Evolutionary conservation across 2,113 vertebrate genomes (phyloP).

Genomic region (Herpetotheres cachinnans): DNA sequence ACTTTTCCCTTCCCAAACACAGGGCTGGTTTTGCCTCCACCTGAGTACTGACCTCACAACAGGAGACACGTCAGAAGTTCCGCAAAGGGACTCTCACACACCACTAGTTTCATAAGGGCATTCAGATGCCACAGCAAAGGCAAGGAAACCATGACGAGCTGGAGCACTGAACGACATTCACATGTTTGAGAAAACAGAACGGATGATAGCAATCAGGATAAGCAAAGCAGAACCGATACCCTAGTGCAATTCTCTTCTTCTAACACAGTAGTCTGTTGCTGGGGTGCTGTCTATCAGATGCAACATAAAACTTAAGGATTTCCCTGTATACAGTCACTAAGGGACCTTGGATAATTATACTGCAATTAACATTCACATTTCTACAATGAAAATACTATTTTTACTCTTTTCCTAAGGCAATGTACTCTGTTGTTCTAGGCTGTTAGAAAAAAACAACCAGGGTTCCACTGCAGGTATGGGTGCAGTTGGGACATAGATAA

Average conservation of each 20-base stretch:
- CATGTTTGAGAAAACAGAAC: not conserved
- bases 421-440: not conserved
- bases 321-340: not conserved
- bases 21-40: not conserved
- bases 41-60: not conserved
- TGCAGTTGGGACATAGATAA: not conserved
- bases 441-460: not conserved
- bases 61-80: not conserved
- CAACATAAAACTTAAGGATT: not conserved
- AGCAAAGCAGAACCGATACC: not conserved
- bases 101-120: not conserved
- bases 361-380: not conserved
- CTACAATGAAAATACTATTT: not conserved
- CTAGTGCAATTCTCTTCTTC: not conserved
- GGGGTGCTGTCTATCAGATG: not conserved
- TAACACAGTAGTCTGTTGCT: not conserved
- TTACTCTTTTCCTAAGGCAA: not conserved
- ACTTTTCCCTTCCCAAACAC: not conserved
- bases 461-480: not conserved
- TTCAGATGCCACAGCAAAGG: not conserved
- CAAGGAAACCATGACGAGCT: not conserved
- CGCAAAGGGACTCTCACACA: not conserved
- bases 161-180: not conserved
- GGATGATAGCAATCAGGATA: not conserved
- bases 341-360: not conserved